These are phyloP conservation scores for Scotopteryx bipunctaria DNA, from an alignment of 2,888 invertebrate species.

Conservation along the genomic window DNA sequence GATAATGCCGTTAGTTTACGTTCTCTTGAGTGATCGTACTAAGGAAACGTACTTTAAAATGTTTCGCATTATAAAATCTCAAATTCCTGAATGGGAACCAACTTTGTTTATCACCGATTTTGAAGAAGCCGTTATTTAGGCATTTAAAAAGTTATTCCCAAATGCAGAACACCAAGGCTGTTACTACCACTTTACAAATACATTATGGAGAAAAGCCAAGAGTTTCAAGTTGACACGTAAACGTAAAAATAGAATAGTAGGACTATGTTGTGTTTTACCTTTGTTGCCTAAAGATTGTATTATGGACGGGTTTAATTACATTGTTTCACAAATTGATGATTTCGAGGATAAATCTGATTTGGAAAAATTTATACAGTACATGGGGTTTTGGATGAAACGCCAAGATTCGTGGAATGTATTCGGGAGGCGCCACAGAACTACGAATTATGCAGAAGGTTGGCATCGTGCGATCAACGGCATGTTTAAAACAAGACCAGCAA, in stretches of 20 bases:
- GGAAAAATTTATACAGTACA: conserved; percentile 15
- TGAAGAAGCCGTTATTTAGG: conserved; percentile 20
- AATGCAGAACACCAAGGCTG: conserved; percentile 13
- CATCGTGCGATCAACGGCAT: conserved; percentile 21
- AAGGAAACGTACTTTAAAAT: conserved; percentile 8
- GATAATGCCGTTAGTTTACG: not conserved
- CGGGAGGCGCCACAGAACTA: conserved; percentile 21
- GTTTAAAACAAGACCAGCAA: conserved; percentile 22
- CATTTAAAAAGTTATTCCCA: conserved; percentile 15
- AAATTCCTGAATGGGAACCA: conserved; percentile 19
- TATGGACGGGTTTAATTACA: no score
- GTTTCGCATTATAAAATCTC: conserved; percentile 13
- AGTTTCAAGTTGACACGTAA: conserved; percentile 16
- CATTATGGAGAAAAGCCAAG: conserved; percentile 18
- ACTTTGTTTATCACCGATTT: conserved; percentile 17
- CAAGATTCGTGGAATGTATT: conserved; percentile 23
- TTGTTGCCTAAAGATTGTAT: conserved; percentile 17
- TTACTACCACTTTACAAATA: conserved; percentile 20
- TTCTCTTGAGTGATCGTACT: not conserved
- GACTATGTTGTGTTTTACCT: conserved; percentile 13
- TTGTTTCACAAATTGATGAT: conserved; percentile 9
- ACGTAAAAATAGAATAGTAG: conserved; percentile 19
- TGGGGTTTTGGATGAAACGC: conserved; percentile 17
- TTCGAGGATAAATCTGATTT: conserved; percentile 15
- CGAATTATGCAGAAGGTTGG: no score